Base-by-base conservation (phyloP, 2,797 vertebrate genomes). In the Platyrinchus mystaceus region DNA sequence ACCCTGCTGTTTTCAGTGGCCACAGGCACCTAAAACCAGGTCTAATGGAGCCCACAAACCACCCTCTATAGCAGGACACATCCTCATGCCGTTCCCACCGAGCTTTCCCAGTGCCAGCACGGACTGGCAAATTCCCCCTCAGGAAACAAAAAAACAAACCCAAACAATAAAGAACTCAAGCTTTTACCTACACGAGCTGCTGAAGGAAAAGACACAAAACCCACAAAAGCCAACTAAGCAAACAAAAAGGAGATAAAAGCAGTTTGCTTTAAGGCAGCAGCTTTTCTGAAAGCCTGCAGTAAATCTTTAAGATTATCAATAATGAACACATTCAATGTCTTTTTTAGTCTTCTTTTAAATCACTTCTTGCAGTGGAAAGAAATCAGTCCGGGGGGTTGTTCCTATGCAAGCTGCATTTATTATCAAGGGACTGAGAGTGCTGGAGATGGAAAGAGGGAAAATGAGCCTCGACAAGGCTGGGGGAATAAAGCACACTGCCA, bases 221-320 rank as follows among this genome's bases (percentile, higher is more conserved):
- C 92, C 88, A 95, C 96, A 95, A 94, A 96, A 96, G 87, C 87
- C 94, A 94, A 93, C 94, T 91, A 95, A 87, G 89, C 96, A 96
- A 96, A 96, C 94, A 96, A 93, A 96, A 93, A 93, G 68, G 78
- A 95, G 93, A 96, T 95, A 93, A 92, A 96, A 95, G 92, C 89
- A 83, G 87, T 85, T 92, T 92, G 92, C 93, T 97, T 89, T 89
- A 94, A 95, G 93, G 93, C 93, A 92, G 91, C 79, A 94, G 95
- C 95, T 96, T 93, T 94, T 71, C 94, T 66, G 92, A 93, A 95
- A 97, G 94, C 94, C 84, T 3, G 67, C 93, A 83, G 87, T 92
- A 96, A 94, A 94, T 94, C 93, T 95, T 94, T 92, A 91, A 93
- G 94, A 94, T 95, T 97, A 96, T 96, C 93, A 93, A 95, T 94